Evolutionary conservation across 2,113 vertebrate species (phyloP).

Genomic region (Tor tambroides): DNA sequence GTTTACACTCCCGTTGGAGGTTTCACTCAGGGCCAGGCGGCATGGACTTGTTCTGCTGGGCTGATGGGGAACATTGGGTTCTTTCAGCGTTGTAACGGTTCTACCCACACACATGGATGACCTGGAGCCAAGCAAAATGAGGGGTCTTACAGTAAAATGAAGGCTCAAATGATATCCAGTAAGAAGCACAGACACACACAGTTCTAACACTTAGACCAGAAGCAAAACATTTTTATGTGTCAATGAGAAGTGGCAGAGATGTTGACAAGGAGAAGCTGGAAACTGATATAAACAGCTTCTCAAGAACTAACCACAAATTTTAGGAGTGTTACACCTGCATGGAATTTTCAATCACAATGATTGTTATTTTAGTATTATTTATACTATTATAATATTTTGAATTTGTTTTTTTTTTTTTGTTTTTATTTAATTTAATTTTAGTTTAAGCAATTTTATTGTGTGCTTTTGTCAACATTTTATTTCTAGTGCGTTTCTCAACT

Average conservation of each 20-base stretch:
- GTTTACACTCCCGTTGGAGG: constrained; percentile 50
- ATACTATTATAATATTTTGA: not conserved
- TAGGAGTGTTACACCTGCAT: not conserved
- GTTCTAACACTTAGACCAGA: not conserved
- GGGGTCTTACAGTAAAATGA: not conserved
- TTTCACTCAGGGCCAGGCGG: constrained; percentile 31
- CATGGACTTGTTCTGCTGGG: constrained; percentile 25
- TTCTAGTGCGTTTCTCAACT: not conserved
- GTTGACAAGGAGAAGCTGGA: constrained; percentile 19
- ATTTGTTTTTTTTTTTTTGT: not conserved
- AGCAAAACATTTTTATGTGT: not conserved
- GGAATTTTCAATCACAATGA: not conserved
- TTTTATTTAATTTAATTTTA: not conserved
- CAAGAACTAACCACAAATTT: not conserved
- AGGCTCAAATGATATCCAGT: constrained; percentile 6
- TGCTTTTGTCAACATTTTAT: not conserved
- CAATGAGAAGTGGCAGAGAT: constrained; percentile 20
- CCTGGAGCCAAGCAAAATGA: constrained; percentile 41
- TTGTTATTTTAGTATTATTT: not conserved
- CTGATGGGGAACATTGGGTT: constrained; percentile 48
- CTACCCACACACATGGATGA: constrained; percentile 22
- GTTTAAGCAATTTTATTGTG: not conserved
- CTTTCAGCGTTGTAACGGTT: constrained; percentile 54
- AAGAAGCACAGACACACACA: constrained; percentile 8
- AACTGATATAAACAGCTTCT: not conserved